Conservation (phyloP, 2,797 vertebrate genomes). For the Acanthopagrus latus region DNA sequence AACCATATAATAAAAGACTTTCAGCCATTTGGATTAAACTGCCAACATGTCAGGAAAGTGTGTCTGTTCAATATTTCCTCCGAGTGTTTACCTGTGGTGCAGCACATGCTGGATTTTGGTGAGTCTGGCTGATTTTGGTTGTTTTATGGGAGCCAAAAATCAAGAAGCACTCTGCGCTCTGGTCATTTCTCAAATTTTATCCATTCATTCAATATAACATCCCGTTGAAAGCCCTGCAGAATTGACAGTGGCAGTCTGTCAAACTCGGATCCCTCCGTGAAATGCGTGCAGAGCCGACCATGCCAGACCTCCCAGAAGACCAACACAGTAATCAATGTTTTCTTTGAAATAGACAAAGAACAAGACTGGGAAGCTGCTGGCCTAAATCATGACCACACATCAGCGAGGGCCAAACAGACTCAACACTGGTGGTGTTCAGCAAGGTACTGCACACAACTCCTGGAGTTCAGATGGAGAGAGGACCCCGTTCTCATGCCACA, state of each 20-base stretch:
- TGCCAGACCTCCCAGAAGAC: slow-evolving; percentile 80
- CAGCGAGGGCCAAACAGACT: slow-evolving; percentile 59
- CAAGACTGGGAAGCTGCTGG: slow-evolving; percentile 59
- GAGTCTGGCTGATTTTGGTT: not conserved
- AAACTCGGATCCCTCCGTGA: slow-evolving; percentile 45
- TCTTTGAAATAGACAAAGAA: slow-evolving; percentile 72
- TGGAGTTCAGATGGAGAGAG: slow-evolving; percentile 34
- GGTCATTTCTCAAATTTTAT: slow-evolving; percentile 22
- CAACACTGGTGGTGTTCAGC: slow-evolving; percentile 50
- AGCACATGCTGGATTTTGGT: slow-evolving; percentile 2
- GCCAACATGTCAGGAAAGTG: slow-evolving; percentile 1
- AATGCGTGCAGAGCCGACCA: slow-evolving; percentile 37
- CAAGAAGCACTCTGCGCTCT: slow-evolving; percentile 12
- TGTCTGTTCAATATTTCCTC: not conserved
- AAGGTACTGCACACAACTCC: slow-evolving; percentile 39
- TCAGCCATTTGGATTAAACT: not conserved
- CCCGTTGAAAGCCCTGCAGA: slow-evolving; percentile 11
- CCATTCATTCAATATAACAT: slow-evolving; percentile 34
- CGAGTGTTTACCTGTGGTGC: not conserved
- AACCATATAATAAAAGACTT: not conserved
- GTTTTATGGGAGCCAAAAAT: not conserved
- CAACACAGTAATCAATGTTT: slow-evolving; percentile 65
- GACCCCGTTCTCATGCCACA: slow-evolving; percentile 46
- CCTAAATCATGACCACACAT: slow-evolving; percentile 58
- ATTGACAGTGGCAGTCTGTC: slow-evolving; percentile 41